Evolutionary conservation across 2,113 vertebrate genomes (phyloP).

Genomic region (Serinus canaria): DNA sequence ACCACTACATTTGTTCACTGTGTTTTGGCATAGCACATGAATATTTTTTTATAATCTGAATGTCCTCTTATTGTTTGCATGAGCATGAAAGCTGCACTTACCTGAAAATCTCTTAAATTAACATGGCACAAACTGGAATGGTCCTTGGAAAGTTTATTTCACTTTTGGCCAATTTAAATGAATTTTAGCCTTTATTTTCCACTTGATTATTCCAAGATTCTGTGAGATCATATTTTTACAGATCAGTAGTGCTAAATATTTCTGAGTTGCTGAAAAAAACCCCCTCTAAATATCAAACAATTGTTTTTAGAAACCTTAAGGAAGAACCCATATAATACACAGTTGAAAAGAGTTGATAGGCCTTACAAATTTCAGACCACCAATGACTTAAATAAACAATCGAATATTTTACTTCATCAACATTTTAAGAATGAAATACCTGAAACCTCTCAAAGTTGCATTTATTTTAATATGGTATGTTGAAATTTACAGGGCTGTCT

Average conservation of each 20-base stretch:
- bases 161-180: conserved; percentile 35
- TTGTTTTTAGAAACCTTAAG: background rate
- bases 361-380: conserved; percentile 13
- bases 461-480: background rate
- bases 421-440: background rate
- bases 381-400: background rate
- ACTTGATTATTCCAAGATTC: conserved; percentile 37
- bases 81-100: conserved; percentile 26
- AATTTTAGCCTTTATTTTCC: conserved; percentile 41
- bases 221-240: conserved; percentile 5
- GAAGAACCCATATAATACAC: background rate
- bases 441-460: background rate
- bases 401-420: background rate
- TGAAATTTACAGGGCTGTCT: background rate
- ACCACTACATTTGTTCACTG: background rate
- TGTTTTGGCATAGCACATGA: background rate
- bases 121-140: conserved; percentile 17
- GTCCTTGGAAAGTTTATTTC: conserved; percentile 6
- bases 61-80: background rate
- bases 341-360: background rate
- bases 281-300: conserved; percentile 17
- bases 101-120: conserved; percentile 45
- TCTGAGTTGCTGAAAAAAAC: background rate
- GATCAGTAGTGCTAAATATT: conserved; percentile 5
- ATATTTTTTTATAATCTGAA: conserved; percentile 7